Base-by-base conservation (phyloP, 2,888 invertebrate genomes). In the Stenodema calcarata region DNA sequence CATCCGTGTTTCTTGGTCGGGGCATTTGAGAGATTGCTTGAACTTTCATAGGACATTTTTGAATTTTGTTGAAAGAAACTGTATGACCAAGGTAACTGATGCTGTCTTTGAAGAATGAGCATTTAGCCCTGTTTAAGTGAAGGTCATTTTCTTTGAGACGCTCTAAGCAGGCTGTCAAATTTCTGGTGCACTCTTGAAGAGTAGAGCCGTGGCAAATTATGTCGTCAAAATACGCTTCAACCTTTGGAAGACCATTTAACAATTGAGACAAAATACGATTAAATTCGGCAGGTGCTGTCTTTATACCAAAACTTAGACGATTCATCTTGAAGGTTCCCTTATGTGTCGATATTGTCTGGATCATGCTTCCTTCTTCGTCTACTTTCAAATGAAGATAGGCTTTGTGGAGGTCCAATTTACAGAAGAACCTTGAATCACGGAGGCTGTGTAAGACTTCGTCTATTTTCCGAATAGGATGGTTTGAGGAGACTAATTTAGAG, bases 221-320 rank as follows among this genome's bases (percentile, higher is more conserved):
- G 47, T 86, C 81, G 54, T 86, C 81, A 44, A 86, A 86, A 41
- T 86, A 86, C 2, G 73, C 82, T 50, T 87, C 82, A 14, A 47
- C 41, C 28, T 83, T 75, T 4, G 47, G 54, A 9, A 83, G 41
- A n/a, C 86, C 88, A 86, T 86, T 88, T 80, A 87, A 89, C 27
- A 81, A 54, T 28, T 88, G 86, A 12, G 70, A 30, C n/a, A 88
- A 44, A 42, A 88, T 84, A 76, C 88, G 23, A 69, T 88, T 89
- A 73, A 89, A 89, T 69, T 88, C 88, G 12, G 69, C 42, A n/a
- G 88, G 89, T 18, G 87, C 88, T 30, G 88, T 88, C 82, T 88
- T 89, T 27, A 88, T 88, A 18, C 84, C 79, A 79, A 87, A 88
- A 54, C 42, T 81, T 50, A 83, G 86, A 42, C 73, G 73, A 80